A percentile compares a stretch with the other conserved stretches of the same genome.
Conservation (phyloP, 1,140 invertebrate genomes). For the Pogonognathellus flavescens region DNA sequence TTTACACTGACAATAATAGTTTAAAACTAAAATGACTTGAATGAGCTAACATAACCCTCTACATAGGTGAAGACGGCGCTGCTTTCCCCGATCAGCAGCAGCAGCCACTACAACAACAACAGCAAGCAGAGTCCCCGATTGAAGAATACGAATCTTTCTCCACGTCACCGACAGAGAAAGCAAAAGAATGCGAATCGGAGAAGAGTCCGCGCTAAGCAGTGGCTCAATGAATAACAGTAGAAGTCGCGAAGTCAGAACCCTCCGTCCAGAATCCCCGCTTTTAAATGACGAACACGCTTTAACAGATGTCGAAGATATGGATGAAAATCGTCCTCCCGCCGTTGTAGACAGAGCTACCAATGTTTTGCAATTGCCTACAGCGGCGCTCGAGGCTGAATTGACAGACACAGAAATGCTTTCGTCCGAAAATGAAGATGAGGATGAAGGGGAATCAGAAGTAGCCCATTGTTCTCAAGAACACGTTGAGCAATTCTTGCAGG, state of each 20-base stretch:
- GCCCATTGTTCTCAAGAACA: slow-evolving; percentile 61
- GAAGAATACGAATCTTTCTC: not conserved
- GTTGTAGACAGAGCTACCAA: slow-evolving; percentile 39
- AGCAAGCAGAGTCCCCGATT: not conserved
- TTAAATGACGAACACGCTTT: slow-evolving; percentile 61
- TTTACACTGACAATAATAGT: not conserved
- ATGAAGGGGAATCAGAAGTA: slow-evolving; percentile 59
- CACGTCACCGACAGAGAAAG: not conserved
- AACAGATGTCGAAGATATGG: slow-evolving; percentile 73
- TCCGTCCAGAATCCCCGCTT: slow-evolving; percentile 45
- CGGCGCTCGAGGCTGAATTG: slow-evolving; percentile 55
- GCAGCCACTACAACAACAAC: not conserved
- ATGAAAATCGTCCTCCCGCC: slow-evolving; percentile 66
- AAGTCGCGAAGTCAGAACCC: not conserved
- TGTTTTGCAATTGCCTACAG: slow-evolving; percentile 1
- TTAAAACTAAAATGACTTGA: slow-evolving; percentile 34
- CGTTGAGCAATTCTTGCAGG: slow-evolving; percentile 60
- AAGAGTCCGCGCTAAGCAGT: slow-evolving; percentile 48
- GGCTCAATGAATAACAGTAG: not conserved
- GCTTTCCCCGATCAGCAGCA: slow-evolving; percentile 6
- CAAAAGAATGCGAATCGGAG: slow-evolving; percentile 59
- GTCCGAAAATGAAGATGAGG: slow-evolving; percentile 66
- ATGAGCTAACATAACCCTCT: slow-evolving; percentile 36
- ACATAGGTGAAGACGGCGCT: slow-evolving; percentile 27
- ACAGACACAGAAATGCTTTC: slow-evolving; percentile 69